These are phyloP conservation scores for Pomphorhynchus laevis DNA, from an alignment of 1,140 invertebrate genomes.

Conservation along the genomic window DNA sequence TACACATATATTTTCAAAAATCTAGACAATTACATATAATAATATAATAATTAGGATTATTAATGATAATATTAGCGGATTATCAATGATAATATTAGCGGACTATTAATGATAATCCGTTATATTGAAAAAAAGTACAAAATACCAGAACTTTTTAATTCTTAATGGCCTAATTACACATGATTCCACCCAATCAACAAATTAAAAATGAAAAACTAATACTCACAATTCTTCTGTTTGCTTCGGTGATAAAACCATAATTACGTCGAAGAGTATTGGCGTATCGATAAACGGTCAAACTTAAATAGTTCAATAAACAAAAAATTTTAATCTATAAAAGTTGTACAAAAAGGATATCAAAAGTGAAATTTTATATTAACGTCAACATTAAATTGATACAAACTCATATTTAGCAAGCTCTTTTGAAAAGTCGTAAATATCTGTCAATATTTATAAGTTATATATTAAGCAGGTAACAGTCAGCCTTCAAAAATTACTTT, in stretches of 20 bases:
- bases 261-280: constrained; percentile 22
- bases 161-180: neutral
- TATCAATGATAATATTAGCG: neutral
- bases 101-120: neutral
- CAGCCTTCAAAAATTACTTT: too few species aligned
- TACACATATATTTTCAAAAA: neutral
- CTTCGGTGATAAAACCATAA: constrained; percentile 92
- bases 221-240: constrained; percentile 92
- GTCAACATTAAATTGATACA: too few species aligned
- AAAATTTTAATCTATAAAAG: too few species aligned
- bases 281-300: too few species aligned
- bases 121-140: neutral
- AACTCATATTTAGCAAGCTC: too few species aligned
- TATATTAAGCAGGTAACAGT: too few species aligned
- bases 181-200: neutral
- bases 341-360: too few species aligned
- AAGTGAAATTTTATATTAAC: too few species aligned
- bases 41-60: neutral
- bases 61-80: neutral
- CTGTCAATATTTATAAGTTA: too few species aligned
- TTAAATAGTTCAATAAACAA: too few species aligned
- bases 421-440: too few species aligned
- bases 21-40: neutral
- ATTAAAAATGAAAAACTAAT: constrained; percentile 3
- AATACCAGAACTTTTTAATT: neutral